phyloP scores from a whole-genome alignment of 2,888 invertebrate genomes.

The Rapana venosa region DNA sequence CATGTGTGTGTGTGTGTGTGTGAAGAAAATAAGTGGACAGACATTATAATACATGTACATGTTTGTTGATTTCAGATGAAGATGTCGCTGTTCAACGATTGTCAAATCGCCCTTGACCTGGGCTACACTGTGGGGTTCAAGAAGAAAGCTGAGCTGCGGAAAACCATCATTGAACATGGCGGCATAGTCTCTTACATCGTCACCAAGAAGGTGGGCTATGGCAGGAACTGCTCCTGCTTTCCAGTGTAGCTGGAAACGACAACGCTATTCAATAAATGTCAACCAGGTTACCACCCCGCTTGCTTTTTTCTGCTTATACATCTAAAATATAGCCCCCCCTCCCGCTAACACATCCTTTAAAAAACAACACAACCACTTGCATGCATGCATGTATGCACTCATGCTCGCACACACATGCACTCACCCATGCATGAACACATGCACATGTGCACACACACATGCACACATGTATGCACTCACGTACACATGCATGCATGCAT shows the following conservation, averaged over 20 bases:
- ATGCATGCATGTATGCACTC: neutral
- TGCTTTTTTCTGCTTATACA: too few relatives aligned
- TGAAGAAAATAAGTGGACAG: too few relatives aligned
- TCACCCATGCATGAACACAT: neutral
- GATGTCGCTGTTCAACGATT: slow-evolving; percentile 47
- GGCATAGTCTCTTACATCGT: slow-evolving; percentile 75
- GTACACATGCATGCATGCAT: slow-evolving; percentile 1
- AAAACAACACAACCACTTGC: neutral
- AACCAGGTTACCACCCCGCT: too few relatives aligned
- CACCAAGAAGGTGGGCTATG: slow-evolving; percentile 71
- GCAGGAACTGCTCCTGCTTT: too few relatives aligned
- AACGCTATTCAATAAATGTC: too few relatives aligned
- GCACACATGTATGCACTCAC: neutral
- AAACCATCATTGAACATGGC: slow-evolving; percentile 71
- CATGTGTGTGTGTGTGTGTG: too few relatives aligned
- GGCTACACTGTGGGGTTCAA: slow-evolving; percentile 65
- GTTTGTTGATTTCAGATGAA: too few relatives aligned
- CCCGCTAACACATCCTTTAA: too few relatives aligned
- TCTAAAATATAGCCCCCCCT: too few relatives aligned
- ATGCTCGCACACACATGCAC: neutral
- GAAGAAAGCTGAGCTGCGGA: slow-evolving; percentile 68
- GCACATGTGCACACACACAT: slow-evolving; percentile 4
- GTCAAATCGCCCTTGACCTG: slow-evolving; percentile 72
- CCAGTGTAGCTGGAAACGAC: too few relatives aligned
- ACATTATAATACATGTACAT: too few relatives aligned